Evolutionary conservation across 30 jellyfish, hydroid and myxozoan species (phyloP).

Genomic region (Hydractinia symbiolongicarpus): DNA sequence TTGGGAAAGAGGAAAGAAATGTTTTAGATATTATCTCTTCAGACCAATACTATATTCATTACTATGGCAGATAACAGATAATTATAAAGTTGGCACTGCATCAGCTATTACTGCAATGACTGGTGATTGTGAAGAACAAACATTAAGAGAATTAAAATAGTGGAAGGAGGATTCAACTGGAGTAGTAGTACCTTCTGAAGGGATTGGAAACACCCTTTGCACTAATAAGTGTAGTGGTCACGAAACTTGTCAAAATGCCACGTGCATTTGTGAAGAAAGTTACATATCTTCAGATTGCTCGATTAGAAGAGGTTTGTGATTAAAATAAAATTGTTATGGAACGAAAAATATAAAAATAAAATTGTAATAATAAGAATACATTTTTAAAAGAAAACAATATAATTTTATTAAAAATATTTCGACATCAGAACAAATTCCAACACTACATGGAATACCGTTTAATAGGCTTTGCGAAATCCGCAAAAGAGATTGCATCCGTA

Average conservation of each 20-base stretch:
- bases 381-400: neutral
- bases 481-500: too few relatives aligned
- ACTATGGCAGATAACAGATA: slow-evolving; percentile 2
- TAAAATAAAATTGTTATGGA: neutral
- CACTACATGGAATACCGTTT: too few relatives aligned
- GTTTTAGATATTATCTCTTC: too few relatives aligned
- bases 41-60: too few relatives aligned
- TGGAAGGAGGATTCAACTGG: slow-evolving; percentile 1
- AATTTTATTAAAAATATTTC: neutral
- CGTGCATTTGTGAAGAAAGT: slow-evolving; percentile 60
- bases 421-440: slow-evolving; percentile 15
- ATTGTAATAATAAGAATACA: neutral
- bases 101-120: slow-evolving; percentile 24
- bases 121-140: slow-evolving; percentile 21
- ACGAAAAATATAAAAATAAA: too few relatives aligned
- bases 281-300: slow-evolving; percentile 79
- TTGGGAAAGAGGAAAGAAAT: too few relatives aligned
- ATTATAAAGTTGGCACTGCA: slow-evolving; percentile 9
- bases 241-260: slow-evolving; percentile 74
- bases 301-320: slow-evolving; percentile 27
- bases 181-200: slow-evolving; percentile 52
- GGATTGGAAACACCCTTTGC: slow-evolving; percentile 51
- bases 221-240: slow-evolving; percentile 76
- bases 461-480: too few relatives aligned
- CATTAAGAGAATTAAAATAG: slow-evolving; percentile 18